Evolutionary conservation across 1,140 invertebrate species (phyloP).

Genomic region (Drosophila funebris): DNA sequence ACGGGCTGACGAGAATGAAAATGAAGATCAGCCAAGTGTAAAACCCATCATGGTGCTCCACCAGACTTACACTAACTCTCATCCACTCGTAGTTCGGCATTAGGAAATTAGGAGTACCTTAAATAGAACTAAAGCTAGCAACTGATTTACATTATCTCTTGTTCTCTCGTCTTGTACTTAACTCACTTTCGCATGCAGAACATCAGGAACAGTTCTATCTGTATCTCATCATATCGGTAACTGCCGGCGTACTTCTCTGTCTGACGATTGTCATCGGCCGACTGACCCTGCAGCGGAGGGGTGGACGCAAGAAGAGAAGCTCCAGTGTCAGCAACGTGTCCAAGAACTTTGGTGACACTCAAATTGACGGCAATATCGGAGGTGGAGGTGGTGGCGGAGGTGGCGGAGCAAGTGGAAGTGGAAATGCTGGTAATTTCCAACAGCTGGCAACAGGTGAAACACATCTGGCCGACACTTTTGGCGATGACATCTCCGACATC

Average conservation of each 20-base stretch:
- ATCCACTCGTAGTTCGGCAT: slow-evolving; percentile 9
- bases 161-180: not conserved
- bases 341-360: slow-evolving; percentile 42
- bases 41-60: slow-evolving; percentile 42
- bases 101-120: slow-evolving; percentile 13
- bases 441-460: slow-evolving; percentile 85
- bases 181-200: slow-evolving; percentile 84
- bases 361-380: slow-evolving; percentile 22
- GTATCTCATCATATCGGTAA: slow-evolving; percentile 90
- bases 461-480: slow-evolving; percentile 88
- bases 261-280: slow-evolving; percentile 88
- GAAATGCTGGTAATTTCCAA: slow-evolving; percentile 84
- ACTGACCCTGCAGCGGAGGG: slow-evolving; percentile 86
- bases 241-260: slow-evolving; percentile 88
- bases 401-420: not conserved
- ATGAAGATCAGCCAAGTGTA: slow-evolving; percentile 41
- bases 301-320: slow-evolving; percentile 83
- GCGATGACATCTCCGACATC: slow-evolving; percentile 89
- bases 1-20: not conserved
- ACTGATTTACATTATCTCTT: slow-evolving; percentile 25
- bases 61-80: slow-evolving; percentile 32
- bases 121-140: not conserved
- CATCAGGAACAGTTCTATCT: slow-evolving; percentile 91
- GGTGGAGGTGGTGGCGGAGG: slow-evolving; percentile 2
- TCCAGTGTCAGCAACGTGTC: slow-evolving; percentile 48